Conservation (phyloP, 2,113 vertebrate genomes). For the Upupa epops region DNA sequence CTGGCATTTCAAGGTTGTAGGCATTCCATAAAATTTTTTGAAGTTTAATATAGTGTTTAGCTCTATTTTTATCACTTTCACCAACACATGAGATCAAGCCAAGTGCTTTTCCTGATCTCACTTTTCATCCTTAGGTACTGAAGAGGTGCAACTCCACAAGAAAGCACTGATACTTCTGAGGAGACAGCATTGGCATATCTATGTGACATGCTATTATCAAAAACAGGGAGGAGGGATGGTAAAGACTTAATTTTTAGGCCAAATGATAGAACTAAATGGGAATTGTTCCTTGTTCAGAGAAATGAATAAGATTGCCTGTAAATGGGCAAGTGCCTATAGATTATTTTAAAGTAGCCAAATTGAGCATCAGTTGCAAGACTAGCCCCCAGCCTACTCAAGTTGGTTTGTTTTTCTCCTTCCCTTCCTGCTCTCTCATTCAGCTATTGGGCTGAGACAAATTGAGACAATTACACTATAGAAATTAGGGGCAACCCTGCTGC, state of each 20-base stretch:
- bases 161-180: slow-evolving; percentile 29
- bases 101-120: neutral
- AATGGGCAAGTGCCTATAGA: neutral
- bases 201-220: neutral
- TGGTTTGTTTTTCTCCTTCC: neutral
- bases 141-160: neutral
- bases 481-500: slow-evolving; percentile 24
- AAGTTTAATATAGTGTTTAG: neutral
- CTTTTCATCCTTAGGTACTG: neutral
- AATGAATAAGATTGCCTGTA: slow-evolving; percentile 13
- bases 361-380: neutral
- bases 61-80: slow-evolving; percentile 24
- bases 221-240: slow-evolving; percentile 48
- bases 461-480: slow-evolving; percentile 1
- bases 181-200: slow-evolving; percentile 51
- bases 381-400: neutral
- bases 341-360: slow-evolving; percentile 2
- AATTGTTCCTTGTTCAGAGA: slow-evolving; percentile 8
- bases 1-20: neutral
- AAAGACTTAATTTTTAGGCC: slow-evolving; percentile 2
- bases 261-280: neutral
- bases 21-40: neutral
- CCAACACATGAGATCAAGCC: neutral
- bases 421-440: neutral
- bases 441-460: neutral